phyloP scores from a whole-genome alignment of 2,888 invertebrate genomes.

The Philhelius pedissequus region DNA sequence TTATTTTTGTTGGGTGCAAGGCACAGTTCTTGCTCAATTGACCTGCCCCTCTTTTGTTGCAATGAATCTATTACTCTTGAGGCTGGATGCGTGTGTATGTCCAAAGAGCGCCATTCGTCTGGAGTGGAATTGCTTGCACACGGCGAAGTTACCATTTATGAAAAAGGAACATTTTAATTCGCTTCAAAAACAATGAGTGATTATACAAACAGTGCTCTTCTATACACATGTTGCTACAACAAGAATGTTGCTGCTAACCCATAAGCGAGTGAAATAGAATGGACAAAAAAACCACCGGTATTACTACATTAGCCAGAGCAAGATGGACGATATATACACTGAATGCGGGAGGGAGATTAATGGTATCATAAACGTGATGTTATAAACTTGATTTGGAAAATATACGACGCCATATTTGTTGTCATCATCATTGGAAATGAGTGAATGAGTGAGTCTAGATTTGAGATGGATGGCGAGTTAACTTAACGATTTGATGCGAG shows the following conservation, averaged over 20 bases:
- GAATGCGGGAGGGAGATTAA: slow-evolving; percentile 30
- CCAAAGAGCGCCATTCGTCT: slow-evolving; percentile 10
- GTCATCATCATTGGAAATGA: slow-evolving; percentile 50
- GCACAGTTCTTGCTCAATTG: slow-evolving; percentile 67
- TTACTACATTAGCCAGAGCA: slow-evolving; percentile 30
- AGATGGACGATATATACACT: slow-evolving; percentile 21
- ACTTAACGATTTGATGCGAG: slow-evolving; percentile 53
- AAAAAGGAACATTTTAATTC: slow-evolving; percentile 3
- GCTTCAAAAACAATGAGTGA: slow-evolving; percentile 46
- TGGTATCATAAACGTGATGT: slow-evolving; percentile 59
- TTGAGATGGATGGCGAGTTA: slow-evolving; percentile 57
- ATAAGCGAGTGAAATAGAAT: slow-evolving; percentile 36
- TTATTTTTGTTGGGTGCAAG: slow-evolving; percentile 33
- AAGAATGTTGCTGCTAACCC: slow-evolving; percentile 42
- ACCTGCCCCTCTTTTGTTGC: slow-evolving; percentile 68
- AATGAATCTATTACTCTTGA: slow-evolving; percentile 39
- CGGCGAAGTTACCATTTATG: slow-evolving; percentile 55
- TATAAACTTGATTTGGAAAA: slow-evolving; percentile 58
- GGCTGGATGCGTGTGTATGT: slow-evolving; percentile 7
- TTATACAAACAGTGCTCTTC: neutral
- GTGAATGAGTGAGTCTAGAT: slow-evolving; percentile 56
- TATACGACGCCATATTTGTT: slow-evolving; percentile 75
- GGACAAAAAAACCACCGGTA: neutral
- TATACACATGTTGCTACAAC: slow-evolving; percentile 54
- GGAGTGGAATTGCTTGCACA: slow-evolving; percentile 45